phyloP scores from a whole-genome alignment of 2,113 vertebrate genomes.

The Megaceryle torquata region DNA sequence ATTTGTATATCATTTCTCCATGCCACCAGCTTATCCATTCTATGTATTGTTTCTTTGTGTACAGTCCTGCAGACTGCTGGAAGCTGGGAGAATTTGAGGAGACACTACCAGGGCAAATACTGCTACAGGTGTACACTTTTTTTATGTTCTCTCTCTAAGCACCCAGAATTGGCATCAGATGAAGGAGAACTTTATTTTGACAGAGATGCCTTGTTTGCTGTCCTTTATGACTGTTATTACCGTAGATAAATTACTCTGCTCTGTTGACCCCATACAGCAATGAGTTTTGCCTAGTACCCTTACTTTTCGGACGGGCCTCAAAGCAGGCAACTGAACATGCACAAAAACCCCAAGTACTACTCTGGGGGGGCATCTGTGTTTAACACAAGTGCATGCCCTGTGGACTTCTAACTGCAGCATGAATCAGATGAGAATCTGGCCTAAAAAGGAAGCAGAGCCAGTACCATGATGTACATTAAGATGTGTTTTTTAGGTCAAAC shows the following conservation, averaged over 20 bases:
- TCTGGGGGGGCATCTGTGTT: background rate
- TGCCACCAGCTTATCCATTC: background rate
- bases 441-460: background rate
- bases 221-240: background rate
- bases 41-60: background rate
- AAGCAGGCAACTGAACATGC: background rate
- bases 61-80: background rate
- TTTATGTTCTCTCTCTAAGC: background rate
- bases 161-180: fast-evolving
- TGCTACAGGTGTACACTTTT: background rate
- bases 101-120: background rate
- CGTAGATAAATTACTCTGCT: background rate
- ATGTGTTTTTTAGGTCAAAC: conserved; percentile 18
- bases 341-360: background rate
- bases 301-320: background rate
- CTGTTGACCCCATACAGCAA: background rate
- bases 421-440: background rate
- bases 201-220: background rate
- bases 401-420: background rate
- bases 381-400: background rate
- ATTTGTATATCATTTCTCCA: conserved; percentile 25
- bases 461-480: background rate
- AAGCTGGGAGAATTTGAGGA: background rate
- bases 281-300: background rate
- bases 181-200: background rate